phyloP scores from a whole-genome alignment of 2,888 invertebrate genomes.

The Papilio protenor region DNA sequence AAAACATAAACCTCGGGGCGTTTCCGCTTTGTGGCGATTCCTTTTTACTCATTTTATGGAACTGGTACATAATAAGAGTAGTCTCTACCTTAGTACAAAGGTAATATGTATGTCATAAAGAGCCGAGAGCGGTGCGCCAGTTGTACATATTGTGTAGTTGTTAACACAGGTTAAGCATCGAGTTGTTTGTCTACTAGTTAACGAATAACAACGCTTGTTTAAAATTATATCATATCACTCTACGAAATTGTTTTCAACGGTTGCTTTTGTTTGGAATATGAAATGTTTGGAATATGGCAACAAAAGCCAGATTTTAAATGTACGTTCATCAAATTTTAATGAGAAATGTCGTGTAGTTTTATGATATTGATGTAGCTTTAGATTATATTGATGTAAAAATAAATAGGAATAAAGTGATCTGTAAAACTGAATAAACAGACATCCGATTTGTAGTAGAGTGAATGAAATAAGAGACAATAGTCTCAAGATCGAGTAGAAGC shows the following conservation, averaged over 20 bases:
- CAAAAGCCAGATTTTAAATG: background rate
- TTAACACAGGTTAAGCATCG: conserved; percentile 20
- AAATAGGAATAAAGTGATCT: background rate
- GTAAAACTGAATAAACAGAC: background rate
- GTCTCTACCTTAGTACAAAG: background rate
- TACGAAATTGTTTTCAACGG: background rate
- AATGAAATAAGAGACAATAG: background rate
- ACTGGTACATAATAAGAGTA: background rate
- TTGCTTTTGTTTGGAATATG: background rate
- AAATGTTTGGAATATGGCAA: no score
- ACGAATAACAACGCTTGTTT: background rate
- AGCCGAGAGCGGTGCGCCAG: conserved; percentile 15
- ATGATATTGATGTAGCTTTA: background rate
- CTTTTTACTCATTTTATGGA: background rate
- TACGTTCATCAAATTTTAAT: background rate
- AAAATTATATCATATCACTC: background rate
- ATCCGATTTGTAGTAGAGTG: background rate
- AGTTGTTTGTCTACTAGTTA: conserved; percentile 25
- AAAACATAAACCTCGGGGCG: conserved; percentile 3
- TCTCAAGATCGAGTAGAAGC: background rate
- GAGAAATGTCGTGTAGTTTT: background rate
- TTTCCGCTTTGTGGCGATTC: background rate
- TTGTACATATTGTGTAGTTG: conserved; percentile 12
- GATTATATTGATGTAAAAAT: background rate
- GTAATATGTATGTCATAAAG: background rate